Conservation (phyloP, 2,113 vertebrate genomes). For the Proteles cristata region DNA sequence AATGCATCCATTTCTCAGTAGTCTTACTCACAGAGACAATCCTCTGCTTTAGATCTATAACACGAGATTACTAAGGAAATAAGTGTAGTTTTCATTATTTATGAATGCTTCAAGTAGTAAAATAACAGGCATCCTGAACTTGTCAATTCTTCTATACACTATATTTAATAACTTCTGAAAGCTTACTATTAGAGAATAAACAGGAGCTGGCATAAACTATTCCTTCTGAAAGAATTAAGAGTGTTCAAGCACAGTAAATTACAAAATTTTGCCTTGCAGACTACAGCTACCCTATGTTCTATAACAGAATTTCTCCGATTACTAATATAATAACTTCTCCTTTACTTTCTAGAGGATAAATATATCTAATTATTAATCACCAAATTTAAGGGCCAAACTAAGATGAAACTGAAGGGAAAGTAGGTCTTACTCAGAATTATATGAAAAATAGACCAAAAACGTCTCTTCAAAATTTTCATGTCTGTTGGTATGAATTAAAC, state of each 20-base stretch:
- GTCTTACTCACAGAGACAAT: not conserved
- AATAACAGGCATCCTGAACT: slow-evolving; percentile 21
- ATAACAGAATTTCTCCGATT: not conserved
- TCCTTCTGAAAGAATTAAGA: slow-evolving; percentile 37
- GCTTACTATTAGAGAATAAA: not conserved
- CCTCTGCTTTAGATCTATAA: not conserved
- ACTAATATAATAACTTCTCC: not conserved
- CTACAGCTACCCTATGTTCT: not conserved
- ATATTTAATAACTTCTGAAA: slow-evolving; percentile 41
- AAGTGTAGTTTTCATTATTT: slow-evolving; percentile 8
- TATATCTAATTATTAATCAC: not conserved
- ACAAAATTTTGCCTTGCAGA: not conserved
- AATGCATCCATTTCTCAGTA: not conserved
- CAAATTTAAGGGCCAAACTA: not conserved
- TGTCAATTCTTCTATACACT: not conserved
- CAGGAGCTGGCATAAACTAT: not conserved
- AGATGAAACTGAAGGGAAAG: not conserved
- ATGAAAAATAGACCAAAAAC: not conserved
- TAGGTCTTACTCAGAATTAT: not conserved
- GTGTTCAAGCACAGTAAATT: not conserved
- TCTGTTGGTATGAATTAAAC: not conserved
- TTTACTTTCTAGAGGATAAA: slow-evolving; percentile 1
- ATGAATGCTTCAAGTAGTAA: slow-evolving; percentile 20
- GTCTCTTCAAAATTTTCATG: not conserved
- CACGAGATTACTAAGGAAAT: not conserved